Base-by-base conservation (phyloP, 2,888 invertebrate species). In the Sthenelais limicola region DNA sequence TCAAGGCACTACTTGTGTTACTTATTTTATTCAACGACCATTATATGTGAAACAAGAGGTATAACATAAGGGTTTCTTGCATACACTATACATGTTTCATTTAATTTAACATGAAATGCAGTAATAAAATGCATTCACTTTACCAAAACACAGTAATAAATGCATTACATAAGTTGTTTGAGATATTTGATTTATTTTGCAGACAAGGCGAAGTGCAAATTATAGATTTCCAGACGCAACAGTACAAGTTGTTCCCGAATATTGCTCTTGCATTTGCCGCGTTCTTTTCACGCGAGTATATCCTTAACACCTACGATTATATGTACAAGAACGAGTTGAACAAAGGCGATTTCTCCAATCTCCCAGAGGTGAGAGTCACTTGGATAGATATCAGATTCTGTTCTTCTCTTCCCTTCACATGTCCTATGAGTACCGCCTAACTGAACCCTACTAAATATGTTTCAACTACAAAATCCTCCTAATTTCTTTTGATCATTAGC, bases 201-300 rank as follows among this genome's bases (percentile, higher is more conserved):
- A 66, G 66, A n/a, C 38, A 35, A 15, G 66, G 66, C 2, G 97
- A 97, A 85, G 93, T 94, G 0, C 95, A 96, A 88, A 94, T 98
- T 80, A 88, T 98, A 75, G 96, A 98, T 84, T 98, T 95, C 85
- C 92, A 95, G 75, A 96, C 97, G 0, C 98, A 98, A 84, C 97
- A 97, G 85, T 92, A 95, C 84, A 97, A 97, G 88, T 87, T 98
- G 32, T 93, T 97, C 81, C 94, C 97, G 0, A 91, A 92, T 80
- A 91, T 97, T 68, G 93, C 96, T 0, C 90, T 93, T 1, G 92
- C 92, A 35, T 93, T 95, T 85, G 95, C 94, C 0, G 93, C 94
- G 83, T 90, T 91, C 58, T 91, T 93, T 78, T 91, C 85, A n/a
- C 86, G 85, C 0, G 74, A 77, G 18, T 73, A 80, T 30, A 79